Evolutionary conservation across 2,797 vertebrate species (phyloP).

Genomic region (Acomys russatus): DNA sequence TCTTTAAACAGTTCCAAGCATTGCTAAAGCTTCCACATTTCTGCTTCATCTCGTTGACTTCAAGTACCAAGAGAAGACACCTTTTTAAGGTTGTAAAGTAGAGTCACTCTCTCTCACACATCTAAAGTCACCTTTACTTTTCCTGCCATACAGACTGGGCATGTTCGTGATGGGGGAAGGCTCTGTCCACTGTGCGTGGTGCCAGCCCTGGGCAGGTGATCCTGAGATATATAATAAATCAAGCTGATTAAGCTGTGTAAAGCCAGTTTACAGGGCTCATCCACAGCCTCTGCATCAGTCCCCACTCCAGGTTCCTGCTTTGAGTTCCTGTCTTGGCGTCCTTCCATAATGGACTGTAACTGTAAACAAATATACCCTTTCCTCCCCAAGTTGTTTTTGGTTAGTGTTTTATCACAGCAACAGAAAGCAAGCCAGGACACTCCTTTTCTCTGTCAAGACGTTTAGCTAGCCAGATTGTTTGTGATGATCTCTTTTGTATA

Average conservation of each 20-base stretch:
- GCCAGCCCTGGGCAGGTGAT: too few species aligned
- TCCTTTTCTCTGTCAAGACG: neutral
- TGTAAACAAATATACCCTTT: neutral
- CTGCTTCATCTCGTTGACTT: slow-evolving; percentile 49
- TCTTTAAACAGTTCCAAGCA: neutral
- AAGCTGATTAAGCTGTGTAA: neutral
- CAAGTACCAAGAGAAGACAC: neutral
- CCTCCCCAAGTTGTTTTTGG: too few species aligned
- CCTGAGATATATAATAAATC: neutral
- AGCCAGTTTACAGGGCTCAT: neutral
- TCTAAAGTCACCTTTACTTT: slow-evolving; percentile 12
- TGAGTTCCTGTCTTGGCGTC: neutral
- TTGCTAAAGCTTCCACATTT: slow-evolving; percentile 37
- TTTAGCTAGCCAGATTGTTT: slow-evolving; percentile 14
- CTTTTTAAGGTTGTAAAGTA: neutral
- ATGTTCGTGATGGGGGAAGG: neutral
- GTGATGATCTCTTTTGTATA: neutral
- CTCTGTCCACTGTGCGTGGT: too few species aligned
- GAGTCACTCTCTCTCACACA: neutral
- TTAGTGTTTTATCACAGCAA: neutral
- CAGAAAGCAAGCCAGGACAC: neutral
- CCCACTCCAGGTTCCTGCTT: too few species aligned
- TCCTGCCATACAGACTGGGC: neutral
- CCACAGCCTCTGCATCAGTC: neutral
- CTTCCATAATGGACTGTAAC: neutral